A percentile compares a stretch with the other conserved stretches of the same genome.
phyloP scores from a whole-genome alignment of 2,797 vertebrate genomes.

The Notolepis coatsorum region DNA sequence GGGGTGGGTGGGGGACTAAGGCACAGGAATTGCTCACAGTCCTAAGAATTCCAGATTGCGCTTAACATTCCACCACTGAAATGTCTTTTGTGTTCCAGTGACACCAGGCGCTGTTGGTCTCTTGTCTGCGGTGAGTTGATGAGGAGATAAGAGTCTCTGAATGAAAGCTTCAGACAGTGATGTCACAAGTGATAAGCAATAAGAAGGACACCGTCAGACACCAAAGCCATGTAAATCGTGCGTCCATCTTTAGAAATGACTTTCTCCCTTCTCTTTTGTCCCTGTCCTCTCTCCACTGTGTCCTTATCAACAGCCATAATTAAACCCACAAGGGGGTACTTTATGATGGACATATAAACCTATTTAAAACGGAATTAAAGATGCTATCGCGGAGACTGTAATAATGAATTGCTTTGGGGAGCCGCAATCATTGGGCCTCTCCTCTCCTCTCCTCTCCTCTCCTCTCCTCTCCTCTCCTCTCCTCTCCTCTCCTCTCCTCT shows the following conservation, averaged over 20 bases:
- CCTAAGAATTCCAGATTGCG: constrained; percentile 59
- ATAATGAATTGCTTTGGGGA: constrained; percentile 78
- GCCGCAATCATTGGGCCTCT: constrained; percentile 60
- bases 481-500: constrained; percentile 33
- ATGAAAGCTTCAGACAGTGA: constrained; percentile 76
- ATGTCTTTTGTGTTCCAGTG: constrained; percentile 64
- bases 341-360: constrained; percentile 83
- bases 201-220: constrained; percentile 70
- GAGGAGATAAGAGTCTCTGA: constrained; percentile 68
- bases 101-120: constrained; percentile 51
- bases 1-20: too few relatives aligned
- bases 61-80: constrained; percentile 57
- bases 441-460: constrained; percentile 33
- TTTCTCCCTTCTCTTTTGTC: constrained; percentile 71
- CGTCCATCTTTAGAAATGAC: constrained; percentile 69
- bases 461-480: constrained; percentile 42
- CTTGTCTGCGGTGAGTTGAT: constrained; percentile 70
- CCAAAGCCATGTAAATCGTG: constrained; percentile 62
- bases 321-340: constrained; percentile 77
- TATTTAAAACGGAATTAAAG: constrained; percentile 86
- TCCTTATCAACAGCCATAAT: constrained; percentile 77
- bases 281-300: constrained; percentile 67
- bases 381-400: constrained; percentile 74
- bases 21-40: constrained; percentile 17
- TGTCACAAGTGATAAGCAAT: constrained; percentile 74